Conservation (phyloP, 2,113 vertebrate genomes). For the Cyphomyrus discorhynchus region DNA sequence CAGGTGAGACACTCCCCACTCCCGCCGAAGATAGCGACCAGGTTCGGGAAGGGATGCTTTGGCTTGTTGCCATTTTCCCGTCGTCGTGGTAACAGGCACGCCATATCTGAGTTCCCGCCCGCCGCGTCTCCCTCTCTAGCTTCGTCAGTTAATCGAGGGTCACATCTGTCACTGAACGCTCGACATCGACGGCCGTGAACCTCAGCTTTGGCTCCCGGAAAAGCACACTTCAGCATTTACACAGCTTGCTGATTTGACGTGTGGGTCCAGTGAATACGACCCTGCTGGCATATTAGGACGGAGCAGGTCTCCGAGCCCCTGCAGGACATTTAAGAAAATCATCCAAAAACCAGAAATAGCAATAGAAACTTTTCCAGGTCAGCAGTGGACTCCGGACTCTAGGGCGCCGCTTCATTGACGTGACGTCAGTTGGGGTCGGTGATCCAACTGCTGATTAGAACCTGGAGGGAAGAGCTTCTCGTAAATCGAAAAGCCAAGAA, state of each 20-base stretch:
- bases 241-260: not conserved
- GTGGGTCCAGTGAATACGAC: not conserved
- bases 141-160: not conserved
- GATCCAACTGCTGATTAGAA: not conserved
- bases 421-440: not conserved
- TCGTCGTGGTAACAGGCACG: not conserved
- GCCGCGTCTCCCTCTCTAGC: not conserved
- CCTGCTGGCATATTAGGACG: not conserved
- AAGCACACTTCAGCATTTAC: not conserved
- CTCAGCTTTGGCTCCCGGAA: not conserved
- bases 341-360: not conserved
- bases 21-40: not conserved
- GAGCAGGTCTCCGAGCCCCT: not conserved
- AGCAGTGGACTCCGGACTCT: not conserved
- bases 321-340: not conserved
- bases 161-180: not conserved
- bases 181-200: not conserved
- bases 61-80: not conserved
- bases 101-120: not conserved
- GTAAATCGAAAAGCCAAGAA: not conserved
- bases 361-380: not conserved
- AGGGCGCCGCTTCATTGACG: not conserved
- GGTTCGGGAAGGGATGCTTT: not conserved
- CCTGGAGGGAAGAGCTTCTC: not conserved
- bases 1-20: constrained; percentile 53